Base-by-base conservation (phyloP, 2,113 vertebrate genomes). In the Meriones unguiculatus region DNA sequence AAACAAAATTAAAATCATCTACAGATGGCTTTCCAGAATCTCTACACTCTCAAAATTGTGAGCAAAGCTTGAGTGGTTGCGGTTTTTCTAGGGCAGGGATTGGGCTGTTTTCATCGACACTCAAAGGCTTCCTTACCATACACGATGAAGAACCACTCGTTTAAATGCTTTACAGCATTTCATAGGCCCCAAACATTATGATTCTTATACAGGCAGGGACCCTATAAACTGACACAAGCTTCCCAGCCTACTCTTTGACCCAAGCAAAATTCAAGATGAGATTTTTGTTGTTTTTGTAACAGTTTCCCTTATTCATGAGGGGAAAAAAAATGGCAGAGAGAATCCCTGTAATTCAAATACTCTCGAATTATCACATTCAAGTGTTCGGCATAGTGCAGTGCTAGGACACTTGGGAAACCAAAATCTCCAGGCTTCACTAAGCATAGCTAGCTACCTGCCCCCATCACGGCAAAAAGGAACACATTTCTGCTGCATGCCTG, bases 231-330 rank as follows among this genome's bases (percentile, higher is more conserved):
- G 52, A 93, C 73, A 89, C 22, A 75, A 86, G 76, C 92, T 94
- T 92, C 24, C 24, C 46, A 2, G 35, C 62, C 90, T 67, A 72
- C 46, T 72, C 89, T 87, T 84, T 89, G 65, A 88, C 70, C 38
- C 4, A 35, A 93, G 10, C 57, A 90, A 96, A 93, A 95, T 87
- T 96, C 87, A 94, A 81, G 35, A 89, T 67, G 50, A 97, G 92
- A 30, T 89, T 82, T 35, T 86, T n/a, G 24, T 7, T 32, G 24
- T 7, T 32, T 87, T 22, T 54, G 8, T 46, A 92, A 86, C 17
- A 25, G 41, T 82, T 72, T 76, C 22, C 30, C 3, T 24, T 90
- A 38, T 10, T 3, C 46, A 81, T 25, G 20, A 24, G 24, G 35
- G 80, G 12, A 57, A 89, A 89, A 82, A 78, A n/a, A 38, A 50